A percentile compares a stretch with the other conserved stretches of the same genome.
phyloP scores from a whole-genome alignment of 2,113 vertebrate genomes.

The Pitta sordida region DNA sequence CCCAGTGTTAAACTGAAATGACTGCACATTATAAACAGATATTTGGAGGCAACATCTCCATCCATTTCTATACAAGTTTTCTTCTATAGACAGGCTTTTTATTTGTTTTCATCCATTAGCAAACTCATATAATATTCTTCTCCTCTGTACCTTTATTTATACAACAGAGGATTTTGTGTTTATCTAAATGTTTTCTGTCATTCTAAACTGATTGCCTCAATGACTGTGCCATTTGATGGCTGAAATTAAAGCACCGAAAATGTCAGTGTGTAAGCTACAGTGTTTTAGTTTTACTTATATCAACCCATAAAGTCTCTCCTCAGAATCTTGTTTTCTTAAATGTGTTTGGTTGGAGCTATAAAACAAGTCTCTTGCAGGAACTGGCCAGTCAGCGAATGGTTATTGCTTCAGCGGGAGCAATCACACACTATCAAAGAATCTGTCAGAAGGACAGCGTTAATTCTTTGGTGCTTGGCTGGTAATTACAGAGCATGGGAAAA shows the following conservation, averaged over 20 bases:
- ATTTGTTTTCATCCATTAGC: background rate
- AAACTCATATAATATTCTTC: background rate
- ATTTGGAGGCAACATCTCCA: background rate
- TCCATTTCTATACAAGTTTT: background rate
- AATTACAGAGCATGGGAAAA: conserved; percentile 34
- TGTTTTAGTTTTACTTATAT: background rate
- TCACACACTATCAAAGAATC: conserved; percentile 3
- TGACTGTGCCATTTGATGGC: background rate
- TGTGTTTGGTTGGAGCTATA: background rate
- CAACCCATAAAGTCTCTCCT: background rate
- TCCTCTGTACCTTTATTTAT: background rate
- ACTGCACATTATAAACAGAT: background rate
- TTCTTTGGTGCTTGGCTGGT: conserved; percentile 27
- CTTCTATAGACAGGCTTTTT: background rate
- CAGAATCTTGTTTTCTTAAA: background rate
- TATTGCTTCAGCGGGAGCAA: conserved; percentile 23
- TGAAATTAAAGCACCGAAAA: conserved; percentile 39
- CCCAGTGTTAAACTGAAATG: background rate
- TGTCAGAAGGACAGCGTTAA: conserved; percentile 29
- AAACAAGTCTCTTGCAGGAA: background rate
- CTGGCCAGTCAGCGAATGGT: background rate
- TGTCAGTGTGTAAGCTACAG: background rate
- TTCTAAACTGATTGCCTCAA: background rate
- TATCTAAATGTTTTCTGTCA: background rate
- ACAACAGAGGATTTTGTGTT: background rate